These are phyloP conservation scores for Cartodere bifasciata DNA, from an alignment of 2,888 invertebrate genomes.

Conservation along the genomic window DNA sequence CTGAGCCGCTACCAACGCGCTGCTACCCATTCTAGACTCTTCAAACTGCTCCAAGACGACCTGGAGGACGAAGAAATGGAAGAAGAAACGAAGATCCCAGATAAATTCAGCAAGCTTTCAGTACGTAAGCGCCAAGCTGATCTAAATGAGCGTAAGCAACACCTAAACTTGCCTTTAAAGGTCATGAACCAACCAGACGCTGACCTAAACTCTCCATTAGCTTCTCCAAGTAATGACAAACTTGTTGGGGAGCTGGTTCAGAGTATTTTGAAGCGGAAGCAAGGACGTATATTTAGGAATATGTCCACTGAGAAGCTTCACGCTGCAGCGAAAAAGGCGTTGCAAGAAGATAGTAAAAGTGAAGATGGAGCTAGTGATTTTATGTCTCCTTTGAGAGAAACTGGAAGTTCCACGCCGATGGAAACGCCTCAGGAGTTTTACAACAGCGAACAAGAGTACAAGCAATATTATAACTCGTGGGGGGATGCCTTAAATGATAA, in stretches of 20 bases:
- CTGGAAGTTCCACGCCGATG: slow-evolving; percentile 38
- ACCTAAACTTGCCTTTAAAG: slow-evolving; percentile 39
- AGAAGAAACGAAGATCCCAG: slow-evolving; percentile 10
- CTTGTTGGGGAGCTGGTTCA: slow-evolving; percentile 45
- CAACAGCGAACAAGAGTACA: slow-evolving; percentile 36
- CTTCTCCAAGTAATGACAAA: slow-evolving; percentile 39
- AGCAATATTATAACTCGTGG: slow-evolving; percentile 45
- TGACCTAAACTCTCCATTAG: slow-evolving; percentile 39
- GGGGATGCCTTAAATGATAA: slow-evolving; percentile 25
- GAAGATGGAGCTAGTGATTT: slow-evolving; percentile 33
- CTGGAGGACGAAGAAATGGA: slow-evolving; percentile 32
- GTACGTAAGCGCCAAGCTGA: slow-evolving; percentile 18
- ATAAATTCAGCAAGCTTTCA: slow-evolving; percentile 16
- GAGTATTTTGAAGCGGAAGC: slow-evolving; percentile 42
- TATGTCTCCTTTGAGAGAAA: slow-evolving; percentile 28
- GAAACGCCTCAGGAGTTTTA: slow-evolving; percentile 38
- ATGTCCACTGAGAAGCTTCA: slow-evolving; percentile 46
- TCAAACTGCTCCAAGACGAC: slow-evolving; percentile 51
- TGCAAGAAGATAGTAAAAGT: slow-evolving; percentile 39
- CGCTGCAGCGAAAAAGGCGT: slow-evolving; percentile 42
- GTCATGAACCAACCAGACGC: slow-evolving; percentile 39
- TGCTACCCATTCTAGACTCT: slow-evolving; percentile 58
- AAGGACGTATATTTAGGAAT: slow-evolving; percentile 40
- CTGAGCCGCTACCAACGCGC: slow-evolving; percentile 52
- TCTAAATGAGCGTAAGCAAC: slow-evolving; percentile 36